These are phyloP conservation scores for Tineola bisselliella DNA, from an alignment of 2,888 invertebrate species.

Conservation along the genomic window DNA sequence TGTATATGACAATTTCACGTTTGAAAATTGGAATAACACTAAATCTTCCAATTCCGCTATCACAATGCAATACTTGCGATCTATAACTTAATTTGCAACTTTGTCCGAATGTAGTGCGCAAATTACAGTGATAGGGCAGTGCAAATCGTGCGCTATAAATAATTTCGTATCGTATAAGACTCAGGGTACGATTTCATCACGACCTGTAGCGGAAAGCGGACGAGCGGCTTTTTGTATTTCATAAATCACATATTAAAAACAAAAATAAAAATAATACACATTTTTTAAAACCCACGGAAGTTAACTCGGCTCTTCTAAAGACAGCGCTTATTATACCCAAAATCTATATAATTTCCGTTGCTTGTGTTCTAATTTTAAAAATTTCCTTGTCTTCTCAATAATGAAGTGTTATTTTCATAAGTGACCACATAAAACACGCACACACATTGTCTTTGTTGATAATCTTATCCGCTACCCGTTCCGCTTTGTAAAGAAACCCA, in stretches of 20 bases:
- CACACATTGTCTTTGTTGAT: no score
- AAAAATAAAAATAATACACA: no score
- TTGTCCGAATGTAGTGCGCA: neutral
- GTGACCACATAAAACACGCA: no score
- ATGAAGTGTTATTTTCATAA: no score
- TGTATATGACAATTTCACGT: no score
- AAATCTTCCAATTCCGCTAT: neutral
- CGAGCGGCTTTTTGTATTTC: neutral
- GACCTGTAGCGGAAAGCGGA: neutral
- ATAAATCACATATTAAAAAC: no score
- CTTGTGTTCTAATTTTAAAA: no score
- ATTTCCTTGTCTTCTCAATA: no score
- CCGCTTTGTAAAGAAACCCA: neutral
- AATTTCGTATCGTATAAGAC: constrained; percentile 9
- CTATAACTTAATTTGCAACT: neutral
- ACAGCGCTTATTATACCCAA: no score
- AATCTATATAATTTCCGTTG: no score
- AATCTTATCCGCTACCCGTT: neutral
- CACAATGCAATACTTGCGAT: neutral
- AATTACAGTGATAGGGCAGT: constrained; percentile 3
- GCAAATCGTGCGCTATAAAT: constrained; percentile 4
- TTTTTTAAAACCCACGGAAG: no score
- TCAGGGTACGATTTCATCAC: neutral
- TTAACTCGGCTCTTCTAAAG: no score
- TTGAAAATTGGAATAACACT: neutral